Evolutionary conservation across 2,888 invertebrate species (phyloP), one percentile per base, ranked within the genome.

Genomic region (Lobophora halterata): DNA sequence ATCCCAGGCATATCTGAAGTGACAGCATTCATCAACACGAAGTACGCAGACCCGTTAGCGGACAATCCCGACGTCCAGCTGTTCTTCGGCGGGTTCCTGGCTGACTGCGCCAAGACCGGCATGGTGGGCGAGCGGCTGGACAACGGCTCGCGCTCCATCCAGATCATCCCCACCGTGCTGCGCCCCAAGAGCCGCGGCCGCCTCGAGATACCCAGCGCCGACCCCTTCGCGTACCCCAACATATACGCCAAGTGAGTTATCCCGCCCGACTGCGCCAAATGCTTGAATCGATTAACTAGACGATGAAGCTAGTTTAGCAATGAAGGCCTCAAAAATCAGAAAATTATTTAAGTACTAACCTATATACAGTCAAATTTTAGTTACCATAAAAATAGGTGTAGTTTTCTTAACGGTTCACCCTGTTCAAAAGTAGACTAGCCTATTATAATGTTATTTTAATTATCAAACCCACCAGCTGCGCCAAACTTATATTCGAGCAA

Each of bases 181-280:
- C 93, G 96, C 62, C 96, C 98, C 0, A 93, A 94, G 69, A 97
- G 97, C 50, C 89, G 94, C 5, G 98, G 98, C 0, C 90, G 90
- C 16, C 73, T 94, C 2, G 91, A 92, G 51, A 88, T 98, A 12
- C 89, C 89, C 44, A 93, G 93, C 5, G 89, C 89, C 28, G 92
- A 98, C 78, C 97, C 98, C 0, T 82, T 93, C 26, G 92, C 91
- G 1, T 91, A 93, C 52, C 98, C 98, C 0, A 89, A 93, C 58
- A 96, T 98, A 36, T 93, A 93, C 62, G 95, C 95, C 14, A 95
- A 95, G 81, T 95, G 89, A 65, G 83, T 88, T 10, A 8, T 13
- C 10, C 20, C 20, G 5, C 7, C 12, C 3, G 10, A 11, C 23
- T 29, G 7, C 28, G 13, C 29, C 12, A 4, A 17, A n/a, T 7